Evolutionary conservation across 2,888 invertebrate genomes (phyloP), one percentile per base, ranked within the genome.

Genomic region (Gastrophysa polygoni): DNA sequence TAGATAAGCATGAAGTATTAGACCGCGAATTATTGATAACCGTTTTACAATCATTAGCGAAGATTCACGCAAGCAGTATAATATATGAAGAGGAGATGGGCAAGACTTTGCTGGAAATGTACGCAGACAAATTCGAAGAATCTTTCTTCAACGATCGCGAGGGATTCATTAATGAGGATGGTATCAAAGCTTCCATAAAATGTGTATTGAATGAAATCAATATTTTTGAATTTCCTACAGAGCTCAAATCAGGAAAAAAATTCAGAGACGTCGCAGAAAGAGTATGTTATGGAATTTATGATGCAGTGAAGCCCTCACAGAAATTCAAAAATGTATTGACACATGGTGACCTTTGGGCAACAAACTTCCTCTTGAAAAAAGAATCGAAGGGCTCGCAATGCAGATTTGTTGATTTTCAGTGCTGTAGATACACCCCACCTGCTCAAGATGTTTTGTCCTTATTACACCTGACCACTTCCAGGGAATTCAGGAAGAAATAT

Each of bases 311-410:
- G 60, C 74, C 77, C 10, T 80, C 83, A 20, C 54, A 77, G 59
- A 76, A 77, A 65, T 76, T 82, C 70, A 77, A 82, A 38, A 86
- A 85, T 64, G 88, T 86, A 0, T 77, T 88, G 3, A 85, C 85
- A 44, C 89, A 89, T 70, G 84, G 87, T 0, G 88, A 88, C 80
- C 77, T 88, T 4, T 89, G 88, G 88, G 85, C 85, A 34, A 87
- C 87, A 61, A 89, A 89, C 71, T 76, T 80, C 47, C 59, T 81
- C 47, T 67, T 79, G n/a, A 75, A 29, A 21, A 66, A 28, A 68
- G 70, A 17, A 61, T 64, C 16, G 50, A 63, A 8, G 60, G 64
- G 58, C 71, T 74, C 7, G 50, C 66, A 73, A 20, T 79, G 78
- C 50, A 78, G 75, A 67, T 72, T 82, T 48, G 76, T 82, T 1